These are phyloP conservation scores for Alectura lathami DNA, from an alignment of 2,113 vertebrate species.

Conservation along the genomic window DNA sequence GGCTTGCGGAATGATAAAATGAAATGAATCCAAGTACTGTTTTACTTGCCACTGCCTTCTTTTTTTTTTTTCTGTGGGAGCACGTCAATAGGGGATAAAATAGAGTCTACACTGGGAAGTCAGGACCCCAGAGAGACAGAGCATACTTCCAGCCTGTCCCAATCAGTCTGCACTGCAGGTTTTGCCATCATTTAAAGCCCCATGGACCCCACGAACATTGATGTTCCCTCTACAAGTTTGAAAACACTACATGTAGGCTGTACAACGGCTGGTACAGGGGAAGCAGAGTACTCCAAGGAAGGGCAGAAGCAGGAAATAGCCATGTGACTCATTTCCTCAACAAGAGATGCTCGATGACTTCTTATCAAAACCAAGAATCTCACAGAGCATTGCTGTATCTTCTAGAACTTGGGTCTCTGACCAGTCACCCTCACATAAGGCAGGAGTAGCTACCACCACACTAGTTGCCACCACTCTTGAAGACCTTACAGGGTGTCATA, in stretches of 20 bases:
- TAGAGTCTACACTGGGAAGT: background rate
- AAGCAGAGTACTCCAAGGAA: background rate
- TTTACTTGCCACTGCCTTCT: constrained; percentile 28
- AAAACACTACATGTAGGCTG: background rate
- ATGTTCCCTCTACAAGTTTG: background rate
- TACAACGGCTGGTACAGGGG: background rate
- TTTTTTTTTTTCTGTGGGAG: constrained; percentile 2
- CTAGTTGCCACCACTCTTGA: background rate
- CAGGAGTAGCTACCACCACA: background rate
- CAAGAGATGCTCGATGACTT: background rate
- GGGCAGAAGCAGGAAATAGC: background rate
- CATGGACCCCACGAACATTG: too few relatives aligned
- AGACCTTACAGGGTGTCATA: background rate
- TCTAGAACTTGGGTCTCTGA: background rate
- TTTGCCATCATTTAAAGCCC: background rate
- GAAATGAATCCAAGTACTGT: background rate
- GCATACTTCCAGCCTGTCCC: background rate
- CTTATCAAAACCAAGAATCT: background rate
- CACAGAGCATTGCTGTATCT: background rate
- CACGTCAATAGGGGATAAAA: background rate
- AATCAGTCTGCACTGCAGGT: background rate
- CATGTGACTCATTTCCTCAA: background rate
- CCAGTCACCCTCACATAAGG: background rate
- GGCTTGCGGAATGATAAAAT: constrained; percentile 30
- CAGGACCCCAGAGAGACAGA: background rate